These are phyloP conservation scores for Tricholauxania praeusta DNA, from an alignment of 2,888 invertebrate species.

Conservation along the genomic window DNA sequence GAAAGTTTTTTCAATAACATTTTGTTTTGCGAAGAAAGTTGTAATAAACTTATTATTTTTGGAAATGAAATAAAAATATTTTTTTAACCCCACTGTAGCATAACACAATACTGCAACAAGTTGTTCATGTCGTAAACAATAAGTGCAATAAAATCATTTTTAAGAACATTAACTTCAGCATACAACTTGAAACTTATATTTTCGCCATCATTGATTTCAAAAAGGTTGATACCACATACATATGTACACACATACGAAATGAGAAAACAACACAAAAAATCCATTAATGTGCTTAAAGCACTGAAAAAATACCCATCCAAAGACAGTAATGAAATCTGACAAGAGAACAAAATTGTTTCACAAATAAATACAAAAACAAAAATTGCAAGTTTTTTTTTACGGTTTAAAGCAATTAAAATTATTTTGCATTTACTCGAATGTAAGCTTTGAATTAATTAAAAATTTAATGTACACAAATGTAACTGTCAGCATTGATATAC, in stretches of 20 bases:
- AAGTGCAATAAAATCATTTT: constrained; percentile 33
- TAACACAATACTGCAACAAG: background rate
- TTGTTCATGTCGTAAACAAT: constrained; percentile 28
- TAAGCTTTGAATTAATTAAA: too few relatives aligned
- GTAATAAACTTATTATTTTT: too few relatives aligned
- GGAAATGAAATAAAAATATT: too few relatives aligned
- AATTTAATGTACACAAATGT: too few relatives aligned
- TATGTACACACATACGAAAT: background rate
- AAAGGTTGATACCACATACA: background rate
- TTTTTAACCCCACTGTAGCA: too few relatives aligned
- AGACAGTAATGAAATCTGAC: constrained; percentile 33
- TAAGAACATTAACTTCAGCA: constrained; percentile 22
- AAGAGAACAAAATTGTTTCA: constrained; percentile 20
- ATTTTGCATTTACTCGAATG: too few relatives aligned
- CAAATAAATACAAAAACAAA: too few relatives aligned
- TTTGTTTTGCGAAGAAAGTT: too few relatives aligned
- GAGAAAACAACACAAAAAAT: constrained; percentile 27
- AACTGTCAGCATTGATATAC: too few relatives aligned
- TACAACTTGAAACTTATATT: constrained; percentile 6
- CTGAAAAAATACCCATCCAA: background rate
- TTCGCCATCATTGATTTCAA: background rate
- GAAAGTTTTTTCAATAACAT: too few relatives aligned
- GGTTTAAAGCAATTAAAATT: too few relatives aligned
- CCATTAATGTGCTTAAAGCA: constrained; percentile 34
- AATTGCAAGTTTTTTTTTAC: too few relatives aligned